phyloP scores from a whole-genome alignment of 2,888 invertebrate genomes.

The Cephus spinipes region DNA sequence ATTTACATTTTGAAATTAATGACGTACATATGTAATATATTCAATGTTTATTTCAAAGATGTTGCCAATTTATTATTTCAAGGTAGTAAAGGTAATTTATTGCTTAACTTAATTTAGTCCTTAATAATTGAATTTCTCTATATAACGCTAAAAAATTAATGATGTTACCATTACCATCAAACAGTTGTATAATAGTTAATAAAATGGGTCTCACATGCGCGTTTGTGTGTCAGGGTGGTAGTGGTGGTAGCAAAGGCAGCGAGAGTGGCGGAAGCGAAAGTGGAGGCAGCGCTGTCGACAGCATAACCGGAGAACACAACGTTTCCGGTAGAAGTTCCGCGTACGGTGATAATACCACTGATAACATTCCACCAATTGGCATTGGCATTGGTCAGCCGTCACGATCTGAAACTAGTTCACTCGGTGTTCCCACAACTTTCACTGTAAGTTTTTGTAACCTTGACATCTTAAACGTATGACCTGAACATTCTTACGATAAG shows the following conservation, averaged over 20 bases:
- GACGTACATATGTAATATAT: background rate
- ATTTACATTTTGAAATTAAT: background rate
- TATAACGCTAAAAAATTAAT: background rate
- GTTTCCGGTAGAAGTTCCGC: constrained; percentile 94
- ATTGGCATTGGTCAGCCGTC: constrained; percentile 66
- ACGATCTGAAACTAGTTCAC: constrained; percentile 71
- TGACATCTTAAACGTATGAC: background rate
- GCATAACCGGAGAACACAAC: constrained; percentile 85
- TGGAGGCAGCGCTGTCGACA: constrained; percentile 92
- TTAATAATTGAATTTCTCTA: background rate
- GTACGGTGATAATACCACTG: constrained; percentile 81
- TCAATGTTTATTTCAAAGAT: background rate
- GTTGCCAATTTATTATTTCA: background rate
- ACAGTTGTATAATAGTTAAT: background rate
- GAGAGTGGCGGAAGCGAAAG: constrained; percentile 82
- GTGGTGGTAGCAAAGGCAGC: constrained; percentile 70
- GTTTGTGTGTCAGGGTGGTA: constrained; percentile 45
- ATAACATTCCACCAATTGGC: constrained; percentile 62
- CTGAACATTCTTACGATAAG: background rate
- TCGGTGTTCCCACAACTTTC: constrained; percentile 67
- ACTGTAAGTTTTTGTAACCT: constrained; percentile 52
- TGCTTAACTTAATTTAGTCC: background rate
- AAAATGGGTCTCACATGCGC: background rate
- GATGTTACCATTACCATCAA: background rate
- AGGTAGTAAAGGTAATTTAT: background rate